Percentiles rank a stretch among this genome's conserved stretches.
phyloP scores from a whole-genome alignment of 2,113 vertebrate species.

The Poeciliopsis occidentalis region DNA sequence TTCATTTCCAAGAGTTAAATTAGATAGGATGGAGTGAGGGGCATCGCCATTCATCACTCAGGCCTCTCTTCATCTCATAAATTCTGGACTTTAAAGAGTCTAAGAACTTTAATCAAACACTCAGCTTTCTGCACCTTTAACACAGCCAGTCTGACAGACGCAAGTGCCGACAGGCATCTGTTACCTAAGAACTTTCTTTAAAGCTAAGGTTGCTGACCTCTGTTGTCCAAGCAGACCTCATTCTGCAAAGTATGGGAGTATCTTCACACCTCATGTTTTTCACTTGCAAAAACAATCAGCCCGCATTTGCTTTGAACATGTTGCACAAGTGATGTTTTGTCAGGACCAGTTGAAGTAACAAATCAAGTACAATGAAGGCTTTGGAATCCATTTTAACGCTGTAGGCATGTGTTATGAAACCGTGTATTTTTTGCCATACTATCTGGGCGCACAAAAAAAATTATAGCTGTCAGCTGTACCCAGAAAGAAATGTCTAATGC shows the following conservation, averaged over 20 bases:
- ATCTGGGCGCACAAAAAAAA: neutral
- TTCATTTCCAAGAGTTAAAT: constrained; percentile 57
- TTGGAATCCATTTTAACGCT: neutral
- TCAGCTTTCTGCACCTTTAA: constrained; percentile 26
- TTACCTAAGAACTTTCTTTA: constrained; percentile 45
- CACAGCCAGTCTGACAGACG: constrained; percentile 11
- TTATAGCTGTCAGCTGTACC: neutral
- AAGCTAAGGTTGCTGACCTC: constrained; percentile 44
- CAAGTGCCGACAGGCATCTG: constrained; percentile 46
- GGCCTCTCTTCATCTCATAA: constrained; percentile 38
- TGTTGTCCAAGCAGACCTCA: constrained; percentile 27
- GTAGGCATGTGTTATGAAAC: neutral
- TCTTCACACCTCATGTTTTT: constrained; percentile 25
- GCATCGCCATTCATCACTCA: constrained; percentile 43
- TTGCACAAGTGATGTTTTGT: constrained; percentile 4
- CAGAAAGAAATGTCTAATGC: neutral
- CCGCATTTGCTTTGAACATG: neutral
- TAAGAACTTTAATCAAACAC: constrained; percentile 53
- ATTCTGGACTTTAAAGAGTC: constrained; percentile 56
- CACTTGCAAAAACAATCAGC: constrained; percentile 19
- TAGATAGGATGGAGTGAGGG: constrained; percentile 55
- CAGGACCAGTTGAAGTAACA: neutral
- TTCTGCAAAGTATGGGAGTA: constrained; percentile 14
- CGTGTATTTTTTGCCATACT: neutral
- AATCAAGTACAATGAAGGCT: neutral